Conservation (phyloP, 2,797 vertebrate genomes). For the Corythornis leucogaster region DNA sequence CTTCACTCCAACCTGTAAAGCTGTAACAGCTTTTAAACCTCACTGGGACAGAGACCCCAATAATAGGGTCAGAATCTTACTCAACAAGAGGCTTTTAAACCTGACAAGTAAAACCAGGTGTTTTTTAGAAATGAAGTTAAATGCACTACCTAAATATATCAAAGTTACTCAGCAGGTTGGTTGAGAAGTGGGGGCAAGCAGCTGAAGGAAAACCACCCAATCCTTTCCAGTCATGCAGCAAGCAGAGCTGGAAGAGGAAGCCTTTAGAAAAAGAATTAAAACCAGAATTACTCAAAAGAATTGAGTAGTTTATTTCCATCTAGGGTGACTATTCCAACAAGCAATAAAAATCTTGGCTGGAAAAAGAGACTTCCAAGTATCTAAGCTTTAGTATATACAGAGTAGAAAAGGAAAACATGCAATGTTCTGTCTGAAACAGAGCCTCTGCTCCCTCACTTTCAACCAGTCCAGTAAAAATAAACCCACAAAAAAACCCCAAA, state of each 20-base stretch:
- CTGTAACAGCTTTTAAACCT: neutral
- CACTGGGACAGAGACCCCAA: neutral
- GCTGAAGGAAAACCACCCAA: neutral
- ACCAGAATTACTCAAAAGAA: neutral
- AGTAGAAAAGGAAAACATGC: neutral
- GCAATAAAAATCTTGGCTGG: conserved; percentile 10
- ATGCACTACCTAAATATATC: neutral
- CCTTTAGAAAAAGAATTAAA: neutral
- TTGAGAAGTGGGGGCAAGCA: neutral
- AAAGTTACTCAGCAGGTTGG: neutral
- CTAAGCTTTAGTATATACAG: neutral
- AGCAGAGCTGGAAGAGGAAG: neutral
- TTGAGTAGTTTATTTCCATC: conserved; percentile 9
- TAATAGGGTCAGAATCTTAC: neutral
- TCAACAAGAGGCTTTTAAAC: neutral
- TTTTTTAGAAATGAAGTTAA: neutral
- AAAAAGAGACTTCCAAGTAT: neutral
- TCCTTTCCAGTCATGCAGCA: neutral
- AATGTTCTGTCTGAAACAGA: neutral
- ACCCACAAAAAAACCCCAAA: neutral
- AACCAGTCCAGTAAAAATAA: conserved; percentile 25
- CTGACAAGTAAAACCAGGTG: neutral
- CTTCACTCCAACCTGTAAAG: neutral
- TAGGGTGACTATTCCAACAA: neutral
- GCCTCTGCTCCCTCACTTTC: neutral